Evolutionary conservation across 2,888 invertebrate species (phyloP).

Genomic region (Crioceris asparagi): DNA sequence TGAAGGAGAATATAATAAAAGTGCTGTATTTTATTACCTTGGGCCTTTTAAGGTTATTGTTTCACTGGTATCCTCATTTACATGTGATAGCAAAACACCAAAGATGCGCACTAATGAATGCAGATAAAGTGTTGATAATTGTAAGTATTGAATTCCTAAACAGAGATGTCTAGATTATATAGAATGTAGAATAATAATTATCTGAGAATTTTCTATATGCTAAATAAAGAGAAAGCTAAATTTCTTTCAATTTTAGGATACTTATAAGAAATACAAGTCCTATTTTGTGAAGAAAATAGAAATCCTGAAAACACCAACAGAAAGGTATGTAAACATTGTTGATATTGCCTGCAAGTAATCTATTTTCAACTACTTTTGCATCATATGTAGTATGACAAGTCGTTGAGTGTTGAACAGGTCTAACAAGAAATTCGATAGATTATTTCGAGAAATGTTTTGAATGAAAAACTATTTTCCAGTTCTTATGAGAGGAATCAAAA

Average conservation of each 20-base stretch:
- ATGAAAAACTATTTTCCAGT: too few species aligned
- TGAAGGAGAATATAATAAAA: slow-evolving; percentile 42
- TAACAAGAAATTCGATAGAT: too few species aligned
- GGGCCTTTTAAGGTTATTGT: slow-evolving; percentile 69
- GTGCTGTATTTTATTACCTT: slow-evolving; percentile 53
- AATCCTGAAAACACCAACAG: slow-evolving; percentile 40
- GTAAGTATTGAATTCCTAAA: slow-evolving; percentile 41
- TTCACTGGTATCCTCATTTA: slow-evolving; percentile 82
- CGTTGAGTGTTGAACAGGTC: too few species aligned
- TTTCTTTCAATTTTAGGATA: slow-evolving; percentile 50
- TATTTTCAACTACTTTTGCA: too few species aligned
- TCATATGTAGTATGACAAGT: too few species aligned
- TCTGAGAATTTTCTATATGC: too few species aligned
- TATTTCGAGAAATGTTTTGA: too few species aligned
- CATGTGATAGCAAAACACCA: slow-evolving; percentile 62
- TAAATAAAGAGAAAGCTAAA: too few species aligned
- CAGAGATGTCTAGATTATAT: neutral
- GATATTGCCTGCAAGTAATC: too few species aligned
- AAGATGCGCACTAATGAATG: slow-evolving; percentile 56
- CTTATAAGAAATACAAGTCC: slow-evolving; percentile 63
- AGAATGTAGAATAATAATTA: neutral
- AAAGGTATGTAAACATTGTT: slow-evolving; percentile 35
- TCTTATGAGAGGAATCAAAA: slow-evolving; percentile 6
- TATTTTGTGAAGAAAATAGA: slow-evolving; percentile 54
- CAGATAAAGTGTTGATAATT: slow-evolving; percentile 66